phyloP scores from a whole-genome alignment of 23 tunicate genomes.

The Trididemnum miniatum region DNA sequence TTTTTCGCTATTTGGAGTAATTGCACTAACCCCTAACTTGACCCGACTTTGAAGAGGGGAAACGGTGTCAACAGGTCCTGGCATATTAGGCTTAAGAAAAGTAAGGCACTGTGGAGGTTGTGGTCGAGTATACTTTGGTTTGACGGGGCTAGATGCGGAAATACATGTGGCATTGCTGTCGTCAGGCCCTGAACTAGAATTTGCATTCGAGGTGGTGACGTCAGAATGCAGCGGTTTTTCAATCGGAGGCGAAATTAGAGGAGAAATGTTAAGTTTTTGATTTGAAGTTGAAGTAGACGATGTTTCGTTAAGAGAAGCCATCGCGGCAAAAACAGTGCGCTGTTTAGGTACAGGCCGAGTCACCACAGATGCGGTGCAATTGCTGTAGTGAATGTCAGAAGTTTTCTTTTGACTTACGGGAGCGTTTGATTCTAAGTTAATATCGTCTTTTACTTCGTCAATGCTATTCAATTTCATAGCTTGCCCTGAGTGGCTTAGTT shows the following conservation, averaged over 20 bases:
- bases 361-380: too few species aligned
- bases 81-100: slow-evolving; percentile 12
- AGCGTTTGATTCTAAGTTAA: too few species aligned
- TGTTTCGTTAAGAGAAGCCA: not conserved
- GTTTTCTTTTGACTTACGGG: too few species aligned
- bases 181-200: not conserved
- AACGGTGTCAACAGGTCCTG: not conserved
- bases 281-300: not conserved
- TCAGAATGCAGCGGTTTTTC: too few species aligned
- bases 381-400: too few species aligned
- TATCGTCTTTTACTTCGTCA: too few species aligned
- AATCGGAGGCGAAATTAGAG: not conserved
- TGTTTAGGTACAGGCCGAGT: slow-evolving; percentile 58
- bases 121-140: not conserved
- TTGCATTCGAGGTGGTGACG: not conserved
- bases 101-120: slow-evolving; percentile 36
- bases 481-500: too few species aligned
- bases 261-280: not conserved
- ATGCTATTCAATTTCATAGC: too few species aligned
- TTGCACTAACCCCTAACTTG: slow-evolving; percentile 53
- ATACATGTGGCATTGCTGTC: not conserved
- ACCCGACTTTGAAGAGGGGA: slow-evolving; percentile 43
- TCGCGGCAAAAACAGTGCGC: slow-evolving; percentile 37
- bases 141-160: not conserved
- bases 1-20: slow-evolving; percentile 12